Evolutionary conservation across 2,888 invertebrate species (phyloP).

Genomic region (Leucania comma): DNA sequence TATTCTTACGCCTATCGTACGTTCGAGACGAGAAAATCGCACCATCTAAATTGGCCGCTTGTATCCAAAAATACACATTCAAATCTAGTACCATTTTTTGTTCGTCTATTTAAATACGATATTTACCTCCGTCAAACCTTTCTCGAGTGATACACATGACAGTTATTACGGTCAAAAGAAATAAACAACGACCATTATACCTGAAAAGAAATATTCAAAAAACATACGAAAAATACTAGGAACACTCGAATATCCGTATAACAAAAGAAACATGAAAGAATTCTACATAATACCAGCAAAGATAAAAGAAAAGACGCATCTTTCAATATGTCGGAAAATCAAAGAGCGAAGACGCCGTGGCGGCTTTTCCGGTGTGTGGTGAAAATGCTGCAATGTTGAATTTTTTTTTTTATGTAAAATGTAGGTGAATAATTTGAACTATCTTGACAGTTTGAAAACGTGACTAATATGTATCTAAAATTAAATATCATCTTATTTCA

Average conservation of each 20-base stretch:
- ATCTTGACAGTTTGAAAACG: not conserved
- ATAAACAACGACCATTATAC: constrained; percentile 16
- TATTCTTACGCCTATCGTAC: too few relatives aligned
- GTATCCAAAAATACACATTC: too few relatives aligned
- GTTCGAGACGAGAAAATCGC: too few relatives aligned
- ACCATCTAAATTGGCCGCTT: too few relatives aligned
- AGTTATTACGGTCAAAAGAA: constrained; percentile 15
- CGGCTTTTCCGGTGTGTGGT: constrained; percentile 5
- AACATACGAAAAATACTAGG: constrained; percentile 25
- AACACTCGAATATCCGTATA: constrained; percentile 21
- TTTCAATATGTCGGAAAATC: constrained; percentile 53
- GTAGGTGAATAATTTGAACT: not conserved
- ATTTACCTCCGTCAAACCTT: constrained; percentile 10
- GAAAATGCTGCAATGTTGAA: constrained; percentile 1
- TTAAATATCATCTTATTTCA: too few relatives aligned
- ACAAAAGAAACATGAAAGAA: constrained; percentile 49
- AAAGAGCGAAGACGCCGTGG: constrained; percentile 16
- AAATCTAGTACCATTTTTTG: not conserved
- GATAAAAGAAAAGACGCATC: constrained; percentile 45
- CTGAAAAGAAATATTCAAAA: constrained; percentile 8
- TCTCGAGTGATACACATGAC: constrained; percentile 7
- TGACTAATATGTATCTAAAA: too few relatives aligned
- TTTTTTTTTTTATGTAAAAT: not conserved
- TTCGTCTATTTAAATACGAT: not conserved
- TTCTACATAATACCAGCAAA: constrained; percentile 31